Conservation (phyloP, 2,797 vertebrate genomes). For the Heterohyrax brucei region DNA sequence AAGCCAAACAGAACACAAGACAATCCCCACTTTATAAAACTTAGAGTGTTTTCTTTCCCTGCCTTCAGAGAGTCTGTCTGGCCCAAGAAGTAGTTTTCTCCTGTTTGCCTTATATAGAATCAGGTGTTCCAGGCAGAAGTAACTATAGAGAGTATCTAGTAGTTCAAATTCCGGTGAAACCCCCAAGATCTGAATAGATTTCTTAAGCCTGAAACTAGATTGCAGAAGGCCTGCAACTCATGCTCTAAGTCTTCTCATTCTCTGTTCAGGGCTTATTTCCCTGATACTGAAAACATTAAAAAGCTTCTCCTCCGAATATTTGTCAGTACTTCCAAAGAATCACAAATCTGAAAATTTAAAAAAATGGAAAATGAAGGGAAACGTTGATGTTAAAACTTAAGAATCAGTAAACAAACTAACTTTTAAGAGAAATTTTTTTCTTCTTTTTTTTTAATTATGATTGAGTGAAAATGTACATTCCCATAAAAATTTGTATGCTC, state of each 20-base stretch:
- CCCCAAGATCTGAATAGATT: not conserved
- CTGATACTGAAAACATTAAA: not conserved
- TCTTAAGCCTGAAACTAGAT: not conserved
- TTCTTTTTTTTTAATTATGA: too few relatives aligned
- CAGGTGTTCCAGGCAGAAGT: not conserved
- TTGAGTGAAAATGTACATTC: too few relatives aligned
- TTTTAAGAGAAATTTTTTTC: too few relatives aligned
- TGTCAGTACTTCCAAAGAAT: not conserved
- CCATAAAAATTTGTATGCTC: too few relatives aligned
- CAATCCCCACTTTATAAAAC: conserved; percentile 5
- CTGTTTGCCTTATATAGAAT: conserved; percentile 4
- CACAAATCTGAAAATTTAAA: conserved; percentile 34
- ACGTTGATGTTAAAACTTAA: conserved; percentile 55
- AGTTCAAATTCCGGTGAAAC: conserved; percentile 15
- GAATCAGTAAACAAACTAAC: not conserved
- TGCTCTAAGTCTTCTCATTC: not conserved
- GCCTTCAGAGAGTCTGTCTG: conserved; percentile 55
- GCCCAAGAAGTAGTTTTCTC: conserved; percentile 18
- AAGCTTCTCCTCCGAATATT: conserved; percentile 32
- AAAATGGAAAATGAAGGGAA: conserved; percentile 44
- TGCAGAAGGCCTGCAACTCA: not conserved
- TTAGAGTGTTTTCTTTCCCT: conserved; percentile 37
- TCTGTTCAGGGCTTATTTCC: conserved; percentile 47
- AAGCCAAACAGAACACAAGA: conserved; percentile 50
- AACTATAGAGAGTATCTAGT: not conserved